These are phyloP conservation scores for Trachythela sp. DNA, from an alignment of 64 coral and sea anemone genomes.

Conservation along the genomic window DNA sequence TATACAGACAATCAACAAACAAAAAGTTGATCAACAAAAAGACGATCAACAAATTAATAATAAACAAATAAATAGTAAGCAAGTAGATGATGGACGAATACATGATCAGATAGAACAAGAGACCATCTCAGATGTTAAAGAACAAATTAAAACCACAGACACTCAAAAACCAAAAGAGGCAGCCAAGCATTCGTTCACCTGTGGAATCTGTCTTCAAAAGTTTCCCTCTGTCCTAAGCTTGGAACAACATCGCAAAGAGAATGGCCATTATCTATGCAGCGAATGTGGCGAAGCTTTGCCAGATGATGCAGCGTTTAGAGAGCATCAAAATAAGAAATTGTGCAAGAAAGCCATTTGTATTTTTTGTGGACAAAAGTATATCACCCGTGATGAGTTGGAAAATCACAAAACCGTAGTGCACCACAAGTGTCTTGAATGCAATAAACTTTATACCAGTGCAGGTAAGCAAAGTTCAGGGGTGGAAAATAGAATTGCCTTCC, in stretches of 20 bases:
- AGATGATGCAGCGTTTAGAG: not conserved
- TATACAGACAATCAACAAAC: too few relatives aligned
- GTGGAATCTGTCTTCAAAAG: not conserved
- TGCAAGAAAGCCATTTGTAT: not conserved
- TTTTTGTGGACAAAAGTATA: not conserved
- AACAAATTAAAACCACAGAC: not conserved
- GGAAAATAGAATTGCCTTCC: too few relatives aligned
- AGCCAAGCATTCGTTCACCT: not conserved
- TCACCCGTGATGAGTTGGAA: not conserved
- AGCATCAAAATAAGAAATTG: not conserved
- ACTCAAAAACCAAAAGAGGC: not conserved
- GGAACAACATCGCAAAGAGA: not conserved
- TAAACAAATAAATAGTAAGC: too few relatives aligned
- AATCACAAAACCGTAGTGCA: not conserved
- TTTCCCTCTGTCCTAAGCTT: not conserved
- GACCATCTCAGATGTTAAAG: not conserved
- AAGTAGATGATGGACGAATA: too few relatives aligned
- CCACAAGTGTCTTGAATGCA: not conserved
- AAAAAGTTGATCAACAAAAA: too few relatives aligned
- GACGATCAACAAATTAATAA: too few relatives aligned
- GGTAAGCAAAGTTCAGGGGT: not conserved
- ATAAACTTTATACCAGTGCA: not conserved
- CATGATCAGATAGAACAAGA: not conserved
- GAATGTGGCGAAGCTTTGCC: not conserved
- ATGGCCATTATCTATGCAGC: not conserved